These are phyloP conservation scores for Progne subis DNA, from an alignment of 2,113 vertebrate genomes.

Conservation along the genomic window DNA sequence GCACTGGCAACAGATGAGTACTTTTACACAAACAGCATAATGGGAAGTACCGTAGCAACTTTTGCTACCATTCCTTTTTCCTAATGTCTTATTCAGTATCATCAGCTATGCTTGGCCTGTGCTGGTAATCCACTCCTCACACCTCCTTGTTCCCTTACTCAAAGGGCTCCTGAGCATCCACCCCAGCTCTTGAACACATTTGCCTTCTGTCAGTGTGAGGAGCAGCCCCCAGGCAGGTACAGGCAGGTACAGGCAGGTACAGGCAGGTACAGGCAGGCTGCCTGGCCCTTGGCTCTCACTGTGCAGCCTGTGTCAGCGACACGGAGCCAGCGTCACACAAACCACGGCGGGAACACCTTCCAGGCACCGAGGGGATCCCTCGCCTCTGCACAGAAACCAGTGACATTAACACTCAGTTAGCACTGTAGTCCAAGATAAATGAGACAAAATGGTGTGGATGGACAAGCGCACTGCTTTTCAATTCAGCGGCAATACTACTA, in stretches of 20 bases:
- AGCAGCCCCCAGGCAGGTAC: neutral
- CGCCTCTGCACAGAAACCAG: fast-evolving
- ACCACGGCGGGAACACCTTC: neutral
- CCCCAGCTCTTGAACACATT: neutral
- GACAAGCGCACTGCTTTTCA: neutral
- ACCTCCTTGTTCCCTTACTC: neutral
- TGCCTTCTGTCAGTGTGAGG: neutral
- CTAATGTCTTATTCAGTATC: neutral
- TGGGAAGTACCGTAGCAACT: neutral
- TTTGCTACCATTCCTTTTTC: neutral
- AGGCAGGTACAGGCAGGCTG: no score
- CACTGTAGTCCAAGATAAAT: neutral
- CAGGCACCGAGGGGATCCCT: fast-evolving
- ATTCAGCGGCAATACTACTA: neutral
- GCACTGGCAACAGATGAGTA: neutral
- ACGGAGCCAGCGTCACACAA: neutral
- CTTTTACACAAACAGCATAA: neutral
- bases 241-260: no score
- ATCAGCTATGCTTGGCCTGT: neutral
- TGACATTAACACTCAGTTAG: neutral
- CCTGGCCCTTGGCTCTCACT: neutral
- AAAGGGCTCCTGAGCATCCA: neutral
- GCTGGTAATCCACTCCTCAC: neutral
- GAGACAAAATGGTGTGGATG: neutral
- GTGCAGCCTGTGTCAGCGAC: neutral